Conservation (phyloP, 2,113 vertebrate genomes). For the Salminus brasiliensis region DNA sequence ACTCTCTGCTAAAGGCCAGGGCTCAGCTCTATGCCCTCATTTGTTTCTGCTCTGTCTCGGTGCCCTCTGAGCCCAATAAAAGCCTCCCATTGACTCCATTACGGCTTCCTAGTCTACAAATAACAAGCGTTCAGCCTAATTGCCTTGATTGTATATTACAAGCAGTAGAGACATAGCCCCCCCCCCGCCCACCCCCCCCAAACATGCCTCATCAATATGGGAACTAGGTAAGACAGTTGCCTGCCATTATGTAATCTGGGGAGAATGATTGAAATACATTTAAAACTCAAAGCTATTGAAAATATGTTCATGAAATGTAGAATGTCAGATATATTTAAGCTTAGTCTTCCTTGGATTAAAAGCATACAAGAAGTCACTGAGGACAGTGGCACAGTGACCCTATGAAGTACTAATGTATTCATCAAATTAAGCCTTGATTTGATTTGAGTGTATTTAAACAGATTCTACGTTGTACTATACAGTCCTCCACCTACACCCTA, state of each 20-base stretch:
- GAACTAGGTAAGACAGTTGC: not conserved
- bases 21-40: conserved; percentile 42
- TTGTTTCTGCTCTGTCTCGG: conserved; percentile 42
- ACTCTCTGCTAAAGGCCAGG: conserved; percentile 47
- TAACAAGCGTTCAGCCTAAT: conserved; percentile 48
- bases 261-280: not conserved
- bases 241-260: not conserved
- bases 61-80: conserved; percentile 63
- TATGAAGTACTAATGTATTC: too few species aligned
- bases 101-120: conserved; percentile 53
- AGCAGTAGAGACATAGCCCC: conserved; percentile 6
- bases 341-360: too few species aligned
- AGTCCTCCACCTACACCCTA: too few species aligned
- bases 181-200: too few species aligned
- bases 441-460: too few species aligned
- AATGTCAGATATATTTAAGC: too few species aligned
- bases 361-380: too few species aligned
- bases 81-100: conserved; percentile 44
- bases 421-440: too few species aligned
- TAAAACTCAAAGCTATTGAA: too few species aligned
- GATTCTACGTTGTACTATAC: too few species aligned
- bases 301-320: too few species aligned
- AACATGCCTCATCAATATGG: not conserved
- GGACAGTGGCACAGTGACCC: too few species aligned
- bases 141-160: conserved; percentile 50